phyloP scores from a whole-genome alignment of 2,888 invertebrate genomes.

The Minunthozetes semirufus region DNA sequence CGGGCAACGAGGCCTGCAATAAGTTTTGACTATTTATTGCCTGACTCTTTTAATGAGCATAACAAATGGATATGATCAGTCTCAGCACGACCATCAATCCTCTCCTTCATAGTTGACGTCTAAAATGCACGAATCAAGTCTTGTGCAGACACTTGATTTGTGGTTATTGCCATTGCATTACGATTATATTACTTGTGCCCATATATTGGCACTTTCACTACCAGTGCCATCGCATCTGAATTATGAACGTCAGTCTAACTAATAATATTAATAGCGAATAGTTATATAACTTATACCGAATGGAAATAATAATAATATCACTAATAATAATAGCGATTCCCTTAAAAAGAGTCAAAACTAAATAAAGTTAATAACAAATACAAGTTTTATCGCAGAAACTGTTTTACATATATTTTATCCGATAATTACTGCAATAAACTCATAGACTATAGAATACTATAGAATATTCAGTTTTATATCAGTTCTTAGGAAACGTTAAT shows the following conservation, averaged over 20 bases:
- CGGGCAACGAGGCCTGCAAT: not conserved
- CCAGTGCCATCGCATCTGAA: conserved; percentile 20
- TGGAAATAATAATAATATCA: conserved; percentile 3
- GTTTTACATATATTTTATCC: conserved; percentile 28
- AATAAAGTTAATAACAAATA: conserved; percentile 22
- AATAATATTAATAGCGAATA: conserved; percentile 27
- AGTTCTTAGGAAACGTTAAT: not conserved
- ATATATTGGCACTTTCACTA: conserved; percentile 31
- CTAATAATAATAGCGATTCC: not conserved
- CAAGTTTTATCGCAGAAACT: conserved; percentile 5
- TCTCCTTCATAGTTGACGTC: conserved; percentile 1
- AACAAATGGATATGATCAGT: conserved; percentile 28
- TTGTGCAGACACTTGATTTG: conserved; percentile 25
- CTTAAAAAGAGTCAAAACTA: not conserved
- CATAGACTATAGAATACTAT: no score
- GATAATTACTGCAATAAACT: conserved; percentile 27
- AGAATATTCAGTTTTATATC: no score
- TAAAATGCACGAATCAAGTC: conserved; percentile 29
- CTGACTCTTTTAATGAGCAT: conserved; percentile 17
- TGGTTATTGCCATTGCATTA: conserved; percentile 29
- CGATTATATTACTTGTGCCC: conserved; percentile 25
- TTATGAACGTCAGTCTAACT: conserved; percentile 23
- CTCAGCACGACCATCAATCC: conserved; percentile 28
- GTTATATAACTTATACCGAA: conserved; percentile 10
- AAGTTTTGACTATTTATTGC: conserved; percentile 27